Percentiles rank a stretch among this genome's conserved stretches.
Evolutionary conservation across 1,140 invertebrate genomes (phyloP).

Genomic region (Gerris buenoi): DNA sequence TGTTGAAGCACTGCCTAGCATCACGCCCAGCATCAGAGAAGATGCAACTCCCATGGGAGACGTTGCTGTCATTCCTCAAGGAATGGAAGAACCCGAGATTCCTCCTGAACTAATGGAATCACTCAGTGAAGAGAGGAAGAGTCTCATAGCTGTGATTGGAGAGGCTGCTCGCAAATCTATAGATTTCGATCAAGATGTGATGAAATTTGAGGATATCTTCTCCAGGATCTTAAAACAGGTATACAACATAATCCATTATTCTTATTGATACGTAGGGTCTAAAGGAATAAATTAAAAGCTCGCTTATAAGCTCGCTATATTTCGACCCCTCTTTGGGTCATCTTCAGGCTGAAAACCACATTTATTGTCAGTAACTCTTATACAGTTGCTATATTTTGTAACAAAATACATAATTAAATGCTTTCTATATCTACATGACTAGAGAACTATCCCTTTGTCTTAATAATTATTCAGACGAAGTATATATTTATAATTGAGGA

Average conservation of each 20-base stretch:
- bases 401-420: not conserved
- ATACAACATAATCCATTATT: not conserved
- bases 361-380: not conserved
- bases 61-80: too few relatives aligned
- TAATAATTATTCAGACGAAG: too few relatives aligned
- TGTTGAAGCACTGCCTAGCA: not conserved
- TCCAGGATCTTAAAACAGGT: not conserved
- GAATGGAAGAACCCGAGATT: not conserved
- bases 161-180: too few relatives aligned
- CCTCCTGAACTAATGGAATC: not conserved
- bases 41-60: not conserved
- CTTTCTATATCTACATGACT: not conserved
- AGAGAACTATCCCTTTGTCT: too few relatives aligned
- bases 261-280: not conserved
- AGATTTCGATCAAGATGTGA: not conserved
- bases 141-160: too few relatives aligned
- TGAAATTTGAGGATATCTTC: not conserved
- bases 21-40: not conserved
- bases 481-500: too few relatives aligned
- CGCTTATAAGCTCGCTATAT: too few relatives aligned
- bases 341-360: not conserved
- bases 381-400: not conserved
- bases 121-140: too few relatives aligned
- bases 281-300: not conserved
- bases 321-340: not conserved